A percentile compares a stretch with the other conserved stretches of the same genome.
These are phyloP conservation scores for Ephydatia muelleri DNA, from an alignment of 37 sponge, comb jelly and placozoan genomes.

Conservation along the genomic window DNA sequence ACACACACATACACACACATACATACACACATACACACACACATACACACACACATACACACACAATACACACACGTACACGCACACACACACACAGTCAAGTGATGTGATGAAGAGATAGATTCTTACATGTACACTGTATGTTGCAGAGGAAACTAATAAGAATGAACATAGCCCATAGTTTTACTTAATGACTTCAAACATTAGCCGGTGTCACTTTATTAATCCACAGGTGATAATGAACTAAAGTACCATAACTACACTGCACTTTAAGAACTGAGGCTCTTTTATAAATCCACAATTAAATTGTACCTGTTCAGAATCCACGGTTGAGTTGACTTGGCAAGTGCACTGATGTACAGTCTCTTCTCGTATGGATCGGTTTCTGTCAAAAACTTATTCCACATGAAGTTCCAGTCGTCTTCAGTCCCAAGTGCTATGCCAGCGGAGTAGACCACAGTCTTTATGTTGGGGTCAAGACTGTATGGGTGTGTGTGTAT, in stretches of 20 bases:
- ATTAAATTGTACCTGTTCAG: constrained; percentile 40
- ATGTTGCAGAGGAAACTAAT: not conserved
- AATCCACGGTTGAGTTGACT: constrained; percentile 76
- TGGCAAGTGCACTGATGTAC: constrained; percentile 60
- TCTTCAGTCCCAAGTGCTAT: constrained; percentile 64
- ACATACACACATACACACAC: constrained; percentile 2
- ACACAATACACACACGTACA: too few species aligned
- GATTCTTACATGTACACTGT: too few species aligned
- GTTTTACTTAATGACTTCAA: too few species aligned
- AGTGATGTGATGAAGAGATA: too few species aligned
- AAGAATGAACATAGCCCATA: too few species aligned
- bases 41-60: not conserved
- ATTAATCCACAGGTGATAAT: too few species aligned
- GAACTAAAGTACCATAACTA: not conserved
- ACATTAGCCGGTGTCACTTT: too few species aligned
- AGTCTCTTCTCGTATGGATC: constrained; percentile 76
- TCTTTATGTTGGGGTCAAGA: constrained; percentile 75
- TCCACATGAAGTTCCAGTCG: constrained; percentile 93
- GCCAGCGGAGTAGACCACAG: constrained; percentile 74
- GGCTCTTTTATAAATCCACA: not conserved
- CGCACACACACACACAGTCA: too few species aligned
- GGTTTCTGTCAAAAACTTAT: constrained; percentile 37
- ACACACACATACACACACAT: not conserved
- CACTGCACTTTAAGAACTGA: too few species aligned
- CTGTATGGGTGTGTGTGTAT: constrained; percentile 13